phyloP scores from a whole-genome alignment of 2,888 invertebrate genomes.

The Tanytarsus gracilentus region DNA sequence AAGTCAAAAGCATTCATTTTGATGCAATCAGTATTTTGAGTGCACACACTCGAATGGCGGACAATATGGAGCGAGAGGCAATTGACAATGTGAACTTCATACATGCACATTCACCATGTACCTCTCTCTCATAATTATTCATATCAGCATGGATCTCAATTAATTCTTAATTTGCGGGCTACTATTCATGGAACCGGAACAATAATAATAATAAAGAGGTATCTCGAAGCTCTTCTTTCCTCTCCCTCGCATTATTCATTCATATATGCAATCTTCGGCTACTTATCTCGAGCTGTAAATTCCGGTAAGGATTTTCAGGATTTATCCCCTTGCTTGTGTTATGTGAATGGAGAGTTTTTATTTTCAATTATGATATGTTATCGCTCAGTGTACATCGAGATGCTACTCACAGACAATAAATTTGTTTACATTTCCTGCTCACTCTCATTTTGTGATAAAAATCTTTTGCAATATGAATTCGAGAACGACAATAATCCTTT shows the following conservation, averaged over 20 bases:
- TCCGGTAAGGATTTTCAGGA: too few species aligned
- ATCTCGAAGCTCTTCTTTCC: background rate
- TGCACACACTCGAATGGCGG: background rate
- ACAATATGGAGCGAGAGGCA: background rate
- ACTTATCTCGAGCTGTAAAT: too few species aligned
- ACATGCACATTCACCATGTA: slow-evolving; percentile 3
- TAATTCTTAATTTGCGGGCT: slow-evolving; percentile 22
- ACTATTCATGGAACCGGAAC: slow-evolving; percentile 16
- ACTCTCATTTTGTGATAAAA: slow-evolving; percentile 1
- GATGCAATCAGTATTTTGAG: background rate
- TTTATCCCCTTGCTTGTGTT: too few species aligned
- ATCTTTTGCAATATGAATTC: background rate
- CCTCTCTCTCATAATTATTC: slow-evolving; percentile 15
- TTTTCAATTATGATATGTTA: slow-evolving; percentile 21
- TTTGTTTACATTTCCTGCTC: background rate
- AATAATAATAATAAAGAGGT: background rate
- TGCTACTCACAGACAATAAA: slow-evolving; percentile 14
- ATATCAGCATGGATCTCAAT: slow-evolving; percentile 26
- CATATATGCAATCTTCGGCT: too few species aligned
- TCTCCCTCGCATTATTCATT: background rate
- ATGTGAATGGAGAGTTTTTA: background rate
- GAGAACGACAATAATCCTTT: too few species aligned
- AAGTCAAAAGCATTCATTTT: slow-evolving; percentile 20
- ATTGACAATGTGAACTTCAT: too few species aligned
- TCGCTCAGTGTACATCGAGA: background rate